Base-by-base conservation (phyloP, 2,888 invertebrate genomes). In the Alsophila aescularia region DNA sequence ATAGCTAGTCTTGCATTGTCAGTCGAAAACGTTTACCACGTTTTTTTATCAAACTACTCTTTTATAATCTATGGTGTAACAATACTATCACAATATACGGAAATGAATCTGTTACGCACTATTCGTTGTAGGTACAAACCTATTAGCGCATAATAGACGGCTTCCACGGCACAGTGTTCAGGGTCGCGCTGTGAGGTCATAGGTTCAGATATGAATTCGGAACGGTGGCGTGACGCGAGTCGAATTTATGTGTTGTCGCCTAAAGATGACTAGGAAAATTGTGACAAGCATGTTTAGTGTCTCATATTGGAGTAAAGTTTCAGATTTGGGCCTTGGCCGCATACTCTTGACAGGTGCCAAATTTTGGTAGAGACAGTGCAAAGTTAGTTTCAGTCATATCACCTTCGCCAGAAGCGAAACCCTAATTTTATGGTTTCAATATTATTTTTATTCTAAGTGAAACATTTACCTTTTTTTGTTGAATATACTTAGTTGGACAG, bases 151-250 rank as follows among this genome's bases (percentile, higher is more conserved):
- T 21, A 51, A 41, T 50, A 47, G 53, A 55, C 4, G 8, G 8
- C 54, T 53, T 57, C 41, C 58, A 58, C 58, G 60, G 60, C 53
- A 37, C 50, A 47, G 42, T 56, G 50, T 36, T 48, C 52, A 52
- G 14, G 57, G 57, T 14, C 51, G 24, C 62, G 35, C 32, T 32
- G 7, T 49, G 65, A 63, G 65, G 65, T 63, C 65, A 58, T 13
- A 48, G 42, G 37, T 56, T 49, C 53, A 34, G 60, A 60, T 65
- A 56, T 57, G 52, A 39, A 60, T 65, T 58, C 55, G 47, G 51
- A 45, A 45, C 50, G 51, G 32, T 48, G 51, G 32, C 37, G 29
- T 31, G 32, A 37, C 15, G 39, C 49, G 44, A 31, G 39, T 15
- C 52, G 43, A 54, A 50, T 58, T 62, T 54, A 52, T 51, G 58